Conservation (phyloP, 2,113 vertebrate species). For the Tetrao urogallus region DNA sequence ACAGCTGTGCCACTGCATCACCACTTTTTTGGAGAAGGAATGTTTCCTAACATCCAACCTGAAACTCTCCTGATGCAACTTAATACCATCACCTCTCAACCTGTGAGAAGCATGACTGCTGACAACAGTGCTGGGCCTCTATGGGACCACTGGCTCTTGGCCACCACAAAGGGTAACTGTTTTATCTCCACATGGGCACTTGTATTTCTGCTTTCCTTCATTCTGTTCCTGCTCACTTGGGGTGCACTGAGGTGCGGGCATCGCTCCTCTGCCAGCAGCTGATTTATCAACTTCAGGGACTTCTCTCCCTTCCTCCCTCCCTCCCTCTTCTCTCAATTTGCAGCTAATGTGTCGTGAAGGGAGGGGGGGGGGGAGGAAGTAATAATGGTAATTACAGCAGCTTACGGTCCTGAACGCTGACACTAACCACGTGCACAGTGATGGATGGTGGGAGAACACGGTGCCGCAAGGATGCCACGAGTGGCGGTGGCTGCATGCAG, state of each 20-base stretch:
- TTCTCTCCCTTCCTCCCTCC: not conserved
- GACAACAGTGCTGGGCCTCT: not conserved
- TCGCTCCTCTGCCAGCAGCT: not conserved
- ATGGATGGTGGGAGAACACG: not conserved
- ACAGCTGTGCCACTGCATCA: no score
- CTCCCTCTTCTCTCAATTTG: not conserved
- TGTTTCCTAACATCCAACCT: no score
- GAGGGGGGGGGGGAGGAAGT: not conserved
- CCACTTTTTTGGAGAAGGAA: no score
- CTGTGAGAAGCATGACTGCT: not conserved
- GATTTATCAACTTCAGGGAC: not conserved
- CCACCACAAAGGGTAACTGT: not conserved
- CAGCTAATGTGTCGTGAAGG: not conserved
- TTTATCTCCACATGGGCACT: rapidly evolving
- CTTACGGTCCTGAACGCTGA: not conserved
- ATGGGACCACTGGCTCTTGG: not conserved
- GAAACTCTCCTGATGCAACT: no score
- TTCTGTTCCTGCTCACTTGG: not conserved
- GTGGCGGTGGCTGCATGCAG: not conserved
- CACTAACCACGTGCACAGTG: not conserved
- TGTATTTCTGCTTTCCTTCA: rapidly evolving
- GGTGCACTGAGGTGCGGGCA: not conserved
- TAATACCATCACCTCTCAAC: no score
- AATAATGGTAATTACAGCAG: not conserved
- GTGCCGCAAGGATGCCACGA: not conserved